Percentiles rank a stretch among this genome's conserved stretches.
These are phyloP conservation scores for Zelleria hepariella DNA, from an alignment of 2,888 invertebrate species.

Conservation along the genomic window DNA sequence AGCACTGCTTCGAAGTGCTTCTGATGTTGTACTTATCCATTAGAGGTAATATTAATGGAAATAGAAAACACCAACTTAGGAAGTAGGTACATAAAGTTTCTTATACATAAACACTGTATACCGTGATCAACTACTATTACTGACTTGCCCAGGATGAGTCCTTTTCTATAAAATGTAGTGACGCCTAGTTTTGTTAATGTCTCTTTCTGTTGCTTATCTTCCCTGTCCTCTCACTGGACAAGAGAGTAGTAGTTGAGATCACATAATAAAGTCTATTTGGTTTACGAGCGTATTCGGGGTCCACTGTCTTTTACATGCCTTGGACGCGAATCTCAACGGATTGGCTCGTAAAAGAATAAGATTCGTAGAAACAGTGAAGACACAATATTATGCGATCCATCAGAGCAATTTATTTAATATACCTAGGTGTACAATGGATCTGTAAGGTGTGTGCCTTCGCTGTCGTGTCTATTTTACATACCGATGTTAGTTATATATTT, in stretches of 20 bases:
- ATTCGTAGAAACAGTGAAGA: constrained; percentile 31
- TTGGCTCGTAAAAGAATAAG: constrained; percentile 38
- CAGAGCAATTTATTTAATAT: constrained; percentile 15
- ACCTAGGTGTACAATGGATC: constrained; percentile 18
- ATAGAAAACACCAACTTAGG: constrained; percentile 69
- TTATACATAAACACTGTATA: constrained; percentile 36
- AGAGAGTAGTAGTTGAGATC: constrained; percentile 2
- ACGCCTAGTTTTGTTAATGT: constrained; percentile 58
- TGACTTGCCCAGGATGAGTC: constrained; percentile 38
- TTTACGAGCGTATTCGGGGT: neutral
- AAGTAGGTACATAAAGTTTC: constrained; percentile 48
- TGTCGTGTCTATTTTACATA: constrained; percentile 63
- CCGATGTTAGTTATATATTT: constrained; percentile 61
- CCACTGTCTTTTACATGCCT: neutral
- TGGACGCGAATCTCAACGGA: constrained; percentile 9
- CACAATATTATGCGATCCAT: constrained; percentile 23
- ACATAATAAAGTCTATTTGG: neutral
- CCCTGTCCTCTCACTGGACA: neutral
- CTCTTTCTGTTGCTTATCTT: constrained; percentile 31
- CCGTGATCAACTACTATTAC: constrained; percentile 26
- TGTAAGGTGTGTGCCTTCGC: constrained; percentile 40
- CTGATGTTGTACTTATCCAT: constrained; percentile 45
- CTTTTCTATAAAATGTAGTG: constrained; percentile 45
- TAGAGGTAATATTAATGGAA: constrained; percentile 48
- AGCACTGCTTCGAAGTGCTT: constrained; percentile 32